Base-by-base conservation (phyloP, 2,888 invertebrate genomes). In the Clunio marinus region DNA sequence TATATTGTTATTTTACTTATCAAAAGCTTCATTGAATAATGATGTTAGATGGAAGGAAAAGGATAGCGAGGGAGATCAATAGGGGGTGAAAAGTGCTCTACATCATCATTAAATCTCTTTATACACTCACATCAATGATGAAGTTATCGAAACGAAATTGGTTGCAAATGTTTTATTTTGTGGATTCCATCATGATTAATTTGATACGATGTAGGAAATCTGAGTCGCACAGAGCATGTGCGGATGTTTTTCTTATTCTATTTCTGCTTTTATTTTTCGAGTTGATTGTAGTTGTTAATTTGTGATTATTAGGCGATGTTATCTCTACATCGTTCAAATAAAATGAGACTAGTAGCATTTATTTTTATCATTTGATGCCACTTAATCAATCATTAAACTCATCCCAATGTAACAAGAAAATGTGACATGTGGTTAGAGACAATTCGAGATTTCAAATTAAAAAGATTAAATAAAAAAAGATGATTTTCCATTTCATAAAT, bases 1-100 rank as follows among this genome's bases (percentile, higher is more conserved):
- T 65, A 45, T 63, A 65, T 28, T 65, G 65, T 65, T 46, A 63
- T 65, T 65, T 60, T 45, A 46, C 46, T 65, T 65, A 65, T 65
- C 41, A 46, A 27, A 65, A 15, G 65, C 45, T 28, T 25, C 46
- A 27, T 22, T 46, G 41, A 41, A 41, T 41, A 41, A 41, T 41
- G 41, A 41, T 41, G 41, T 41, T 41, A 41, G 41, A 41, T n/a
- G 41, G 41, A 41, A 41, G 41, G 58, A 32, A 7, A 59, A 2
- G 37, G 17, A 41, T 10, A 24, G 22, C 35, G 37, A 37, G 41
- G 35, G 41, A 41, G 24, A 60, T 2, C 22, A 15, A 63, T n/a
- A 27, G 1, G 58, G 58, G 25, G 25, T 24, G 22, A 51, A 28
- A 28, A 37, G 15, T 15, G 15, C 27, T 58, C 35, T 32, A 60